Evolutionary conservation across 2,797 vertebrate genomes (phyloP).

Genomic region (Crenuchus spilurus): DNA sequence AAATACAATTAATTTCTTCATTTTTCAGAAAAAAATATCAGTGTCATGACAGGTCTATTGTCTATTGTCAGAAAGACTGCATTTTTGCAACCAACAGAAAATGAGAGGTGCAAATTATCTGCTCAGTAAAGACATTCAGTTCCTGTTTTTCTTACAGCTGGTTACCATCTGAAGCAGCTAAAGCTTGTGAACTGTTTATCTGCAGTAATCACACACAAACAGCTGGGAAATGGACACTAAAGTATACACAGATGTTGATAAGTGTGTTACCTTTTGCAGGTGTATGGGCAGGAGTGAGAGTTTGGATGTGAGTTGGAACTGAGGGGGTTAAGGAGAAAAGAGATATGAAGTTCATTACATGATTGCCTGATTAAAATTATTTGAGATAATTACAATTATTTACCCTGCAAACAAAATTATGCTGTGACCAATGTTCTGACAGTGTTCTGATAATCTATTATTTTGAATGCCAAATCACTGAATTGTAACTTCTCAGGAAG

Average conservation of each 20-base stretch:
- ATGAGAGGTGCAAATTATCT: not conserved
- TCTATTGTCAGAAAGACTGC: too few relatives aligned
- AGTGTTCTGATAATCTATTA: too few relatives aligned
- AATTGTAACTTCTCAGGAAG: not conserved
- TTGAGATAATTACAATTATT: too few relatives aligned
- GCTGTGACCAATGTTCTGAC: too few relatives aligned
- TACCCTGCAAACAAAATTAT: too few relatives aligned
- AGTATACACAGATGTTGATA: not conserved
- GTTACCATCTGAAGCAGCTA: not conserved
- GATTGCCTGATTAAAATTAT: too few relatives aligned
- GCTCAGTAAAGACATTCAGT: not conserved
- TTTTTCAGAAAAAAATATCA: too few relatives aligned
- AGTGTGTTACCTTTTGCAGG: conserved; percentile 22
- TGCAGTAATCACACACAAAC: not conserved
- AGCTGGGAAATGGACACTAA: not conserved
- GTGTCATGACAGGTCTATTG: too few relatives aligned
- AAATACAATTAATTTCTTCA: too few relatives aligned
- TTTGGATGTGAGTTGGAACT: conserved; percentile 18
- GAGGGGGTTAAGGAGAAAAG: not conserved
- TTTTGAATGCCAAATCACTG: too few relatives aligned
- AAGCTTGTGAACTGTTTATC: not conserved
- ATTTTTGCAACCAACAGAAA: too few relatives aligned
- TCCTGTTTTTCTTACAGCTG: not conserved
- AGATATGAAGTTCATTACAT: not conserved
- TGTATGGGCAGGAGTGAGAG: not conserved